phyloP scores from a whole-genome alignment of 1,140 invertebrate genomes.

The Ceratoteleas bidentatus region DNA sequence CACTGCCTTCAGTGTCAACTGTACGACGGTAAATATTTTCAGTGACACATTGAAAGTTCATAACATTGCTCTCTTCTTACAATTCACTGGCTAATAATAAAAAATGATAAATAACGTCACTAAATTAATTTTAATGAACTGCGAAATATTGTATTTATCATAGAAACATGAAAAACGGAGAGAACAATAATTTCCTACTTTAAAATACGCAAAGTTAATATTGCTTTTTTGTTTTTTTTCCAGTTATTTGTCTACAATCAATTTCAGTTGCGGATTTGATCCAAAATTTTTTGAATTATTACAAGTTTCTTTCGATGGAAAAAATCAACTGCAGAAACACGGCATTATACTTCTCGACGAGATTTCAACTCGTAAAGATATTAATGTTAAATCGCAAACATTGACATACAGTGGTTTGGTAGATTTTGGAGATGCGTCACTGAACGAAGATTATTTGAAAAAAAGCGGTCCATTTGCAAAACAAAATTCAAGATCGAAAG shows the following conservation, averaged over 20 bases:
- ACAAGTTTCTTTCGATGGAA: neutral
- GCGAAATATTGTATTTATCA: no score
- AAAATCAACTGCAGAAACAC: neutral
- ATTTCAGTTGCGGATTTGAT: slow-evolving; percentile 21
- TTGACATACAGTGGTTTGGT: neutral
- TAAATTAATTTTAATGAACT: no score
- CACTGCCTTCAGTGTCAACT: slow-evolving; percentile 41
- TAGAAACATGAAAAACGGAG: no score
- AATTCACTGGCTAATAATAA: neutral
- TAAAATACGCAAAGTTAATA: no score
- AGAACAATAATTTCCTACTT: no score
- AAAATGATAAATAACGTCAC: no score
- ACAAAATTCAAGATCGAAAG: neutral
- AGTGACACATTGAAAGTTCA: neutral
- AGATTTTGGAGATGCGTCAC: slow-evolving; percentile 1
- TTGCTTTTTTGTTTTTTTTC: neutral
- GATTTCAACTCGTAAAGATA: neutral
- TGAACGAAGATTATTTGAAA: neutral
- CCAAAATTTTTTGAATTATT: slow-evolving; percentile 15
- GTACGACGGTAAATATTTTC: slow-evolving; percentile 29
- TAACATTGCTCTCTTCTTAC: neutral
- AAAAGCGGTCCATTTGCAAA: neutral
- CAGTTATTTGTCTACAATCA: slow-evolving; percentile 13
- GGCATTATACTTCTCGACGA: neutral
- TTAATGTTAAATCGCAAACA: slow-evolving; percentile 1